Base-by-base conservation (phyloP, 2,113 vertebrate genomes). In the Hydrochoerus hydrochaeris region DNA sequence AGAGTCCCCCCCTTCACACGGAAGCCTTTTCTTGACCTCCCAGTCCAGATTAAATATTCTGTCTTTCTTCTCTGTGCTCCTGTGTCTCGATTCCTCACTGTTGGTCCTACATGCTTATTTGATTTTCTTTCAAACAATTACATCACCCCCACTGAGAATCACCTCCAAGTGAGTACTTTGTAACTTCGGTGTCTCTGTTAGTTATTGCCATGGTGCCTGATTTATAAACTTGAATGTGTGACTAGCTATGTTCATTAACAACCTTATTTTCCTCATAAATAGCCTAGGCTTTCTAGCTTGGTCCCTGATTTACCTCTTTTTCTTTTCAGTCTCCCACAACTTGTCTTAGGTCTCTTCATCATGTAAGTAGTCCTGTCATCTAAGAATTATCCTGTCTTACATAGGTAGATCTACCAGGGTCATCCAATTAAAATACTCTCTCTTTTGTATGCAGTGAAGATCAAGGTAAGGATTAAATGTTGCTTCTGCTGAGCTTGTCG, bases 351-450 rank as follows among this genome's bases (percentile, higher is more conserved):
- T 44, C 60, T 17, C 24, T 60, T 63, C 30, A 14, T 80, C 30
- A 35, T 19, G 62, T 52, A 89, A 67, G 26, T 32, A 16, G 32
- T 73, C 49, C 58, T 52, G 7, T 38, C 28, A 58, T 30, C 17
- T 35, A 73, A 49, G 49, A 60, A 65, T 86, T 22, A 62, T 28
- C 49, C 32, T 87, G 86, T 62, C n/a, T 80, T 41, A 49, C 4
- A 0, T 1, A 35, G 71, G 69, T 32, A 44, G 38, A n/a, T 28
- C 58, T 54, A 1, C 24, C 7, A 82, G 19, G 44, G 24, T 75
- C 88, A 89, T 71, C 91, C 85, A 71, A 75, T 71, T 58, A 93
- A 92, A 86, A 91, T 35, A 32, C 52, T 83, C 94, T 71, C 75
- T 82, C 30, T 83, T 83, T 84, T 57, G 17, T 19, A 22, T 30